A percentile compares a stretch with the other conserved stretches of the same genome.
These are phyloP conservation scores for Oxyruncus cristatus DNA, from an alignment of 2,113 vertebrate species.

Conservation along the genomic window DNA sequence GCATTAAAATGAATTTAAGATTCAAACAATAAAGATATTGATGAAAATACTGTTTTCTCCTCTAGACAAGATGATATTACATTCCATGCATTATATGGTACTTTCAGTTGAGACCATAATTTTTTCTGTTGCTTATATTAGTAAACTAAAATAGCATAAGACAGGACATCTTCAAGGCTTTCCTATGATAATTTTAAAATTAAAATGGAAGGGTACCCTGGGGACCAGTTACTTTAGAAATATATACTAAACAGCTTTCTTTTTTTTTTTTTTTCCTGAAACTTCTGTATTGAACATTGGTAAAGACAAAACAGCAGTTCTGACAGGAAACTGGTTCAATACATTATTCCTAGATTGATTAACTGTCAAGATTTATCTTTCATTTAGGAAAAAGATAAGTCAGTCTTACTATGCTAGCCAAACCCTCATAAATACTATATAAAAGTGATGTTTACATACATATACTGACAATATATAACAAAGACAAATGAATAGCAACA, in stretches of 20 bases:
- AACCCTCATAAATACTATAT: neutral
- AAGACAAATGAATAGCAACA: neutral
- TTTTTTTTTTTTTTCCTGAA: neutral
- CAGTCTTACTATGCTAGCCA: neutral
- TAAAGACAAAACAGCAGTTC: neutral
- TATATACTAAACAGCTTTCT: neutral
- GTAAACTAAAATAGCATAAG: neutral
- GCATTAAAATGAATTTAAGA: neutral
- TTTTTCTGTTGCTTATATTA: neutral
- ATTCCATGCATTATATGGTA: neutral
- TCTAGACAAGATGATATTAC: neutral
- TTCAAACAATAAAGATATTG: neutral
- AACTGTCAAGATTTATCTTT: neutral
- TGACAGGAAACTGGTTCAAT: neutral
- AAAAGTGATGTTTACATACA: neutral
- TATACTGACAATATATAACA: neutral
- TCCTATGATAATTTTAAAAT: neutral
- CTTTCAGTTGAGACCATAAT: neutral
- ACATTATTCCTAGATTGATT: slow-evolving; percentile 10
- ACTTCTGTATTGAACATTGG: neutral
- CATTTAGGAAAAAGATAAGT: neutral
- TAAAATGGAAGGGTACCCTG: neutral
- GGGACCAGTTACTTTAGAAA: neutral
- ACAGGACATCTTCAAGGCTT: neutral
- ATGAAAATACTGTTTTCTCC: neutral